Percentiles rank a stretch among this genome's conserved stretches.
Conservation (phyloP, 2,113 vertebrate genomes). For the Oryzias curvinotus region DNA sequence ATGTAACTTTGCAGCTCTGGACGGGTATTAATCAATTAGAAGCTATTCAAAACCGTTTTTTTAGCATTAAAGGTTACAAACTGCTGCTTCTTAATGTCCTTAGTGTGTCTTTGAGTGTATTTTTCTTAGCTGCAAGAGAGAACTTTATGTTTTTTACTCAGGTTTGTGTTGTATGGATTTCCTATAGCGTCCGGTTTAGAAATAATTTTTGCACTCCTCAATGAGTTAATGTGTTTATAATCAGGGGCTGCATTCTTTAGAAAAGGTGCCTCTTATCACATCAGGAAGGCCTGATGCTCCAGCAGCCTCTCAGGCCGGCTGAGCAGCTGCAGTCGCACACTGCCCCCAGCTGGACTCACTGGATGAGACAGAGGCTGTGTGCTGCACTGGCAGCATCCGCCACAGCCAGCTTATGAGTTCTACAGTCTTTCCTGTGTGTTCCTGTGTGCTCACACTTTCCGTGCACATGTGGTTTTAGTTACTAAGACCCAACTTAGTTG, state of each 20-base stretch:
- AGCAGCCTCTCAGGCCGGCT: neutral
- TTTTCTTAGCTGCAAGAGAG: slow-evolving; percentile 2
- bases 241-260: neutral
- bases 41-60: neutral
- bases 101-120: neutral
- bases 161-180: neutral
- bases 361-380: neutral
- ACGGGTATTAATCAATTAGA: too few species aligned
- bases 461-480: too few species aligned
- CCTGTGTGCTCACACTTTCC: too few species aligned
- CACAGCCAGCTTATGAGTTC: neutral
- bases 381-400: slow-evolving; percentile 28
- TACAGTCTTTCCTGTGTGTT: too few species aligned
- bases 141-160: neutral
- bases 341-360: slow-evolving; percentile 63
- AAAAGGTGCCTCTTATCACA: slow-evolving; percentile 5
- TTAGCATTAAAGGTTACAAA: neutral
- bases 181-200: neutral
- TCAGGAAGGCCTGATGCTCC: slow-evolving; percentile 2
- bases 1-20: too few species aligned
- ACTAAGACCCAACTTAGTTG: too few species aligned
- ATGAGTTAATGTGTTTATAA: slow-evolving; percentile 13
- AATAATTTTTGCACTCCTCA: neutral
- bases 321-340: slow-evolving; percentile 40
- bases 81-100: neutral